Evolutionary conservation across 2,113 vertebrate species (phyloP).

Genomic region (Opisthocomus hoazin): DNA sequence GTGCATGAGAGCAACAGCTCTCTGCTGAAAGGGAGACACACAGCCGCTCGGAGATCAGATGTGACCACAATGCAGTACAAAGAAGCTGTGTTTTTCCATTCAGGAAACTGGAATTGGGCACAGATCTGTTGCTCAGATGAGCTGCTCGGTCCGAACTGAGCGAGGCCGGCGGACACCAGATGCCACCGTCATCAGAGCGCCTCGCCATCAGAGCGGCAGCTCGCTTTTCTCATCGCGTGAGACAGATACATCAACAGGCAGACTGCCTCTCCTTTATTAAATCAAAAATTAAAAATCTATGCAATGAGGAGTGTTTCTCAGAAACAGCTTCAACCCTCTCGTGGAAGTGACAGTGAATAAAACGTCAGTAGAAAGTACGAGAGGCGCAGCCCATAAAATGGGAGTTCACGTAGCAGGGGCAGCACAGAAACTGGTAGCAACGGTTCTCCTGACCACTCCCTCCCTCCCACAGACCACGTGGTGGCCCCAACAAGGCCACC

Average conservation of each 20-base stretch:
- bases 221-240: not conserved
- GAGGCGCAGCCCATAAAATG: not conserved
- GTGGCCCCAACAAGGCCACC: not conserved
- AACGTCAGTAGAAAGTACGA: not conserved
- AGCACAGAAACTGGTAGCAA: not conserved
- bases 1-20: conserved; percentile 25
- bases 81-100: conserved; percentile 61
- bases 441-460: not conserved
- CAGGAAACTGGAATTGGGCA: conserved; percentile 50
- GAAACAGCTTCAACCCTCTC: not conserved
- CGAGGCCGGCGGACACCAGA: conserved; percentile 10
- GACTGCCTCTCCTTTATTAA: not conserved
- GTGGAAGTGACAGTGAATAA: not conserved
- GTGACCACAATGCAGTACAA: conserved; percentile 53
- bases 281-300: not conserved
- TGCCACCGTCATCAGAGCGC: not conserved
- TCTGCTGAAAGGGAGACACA: not conserved
- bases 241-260: conserved; percentile 13
- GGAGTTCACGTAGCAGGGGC: not conserved
- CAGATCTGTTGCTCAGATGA: conserved; percentile 59
- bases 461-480: not conserved
- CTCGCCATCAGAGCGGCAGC: not conserved
- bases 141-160: not conserved
- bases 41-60: conserved; percentile 23
- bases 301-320: not conserved